phyloP scores from a whole-genome alignment of 2,888 invertebrate genomes.

The Alloplasta piceator region DNA sequence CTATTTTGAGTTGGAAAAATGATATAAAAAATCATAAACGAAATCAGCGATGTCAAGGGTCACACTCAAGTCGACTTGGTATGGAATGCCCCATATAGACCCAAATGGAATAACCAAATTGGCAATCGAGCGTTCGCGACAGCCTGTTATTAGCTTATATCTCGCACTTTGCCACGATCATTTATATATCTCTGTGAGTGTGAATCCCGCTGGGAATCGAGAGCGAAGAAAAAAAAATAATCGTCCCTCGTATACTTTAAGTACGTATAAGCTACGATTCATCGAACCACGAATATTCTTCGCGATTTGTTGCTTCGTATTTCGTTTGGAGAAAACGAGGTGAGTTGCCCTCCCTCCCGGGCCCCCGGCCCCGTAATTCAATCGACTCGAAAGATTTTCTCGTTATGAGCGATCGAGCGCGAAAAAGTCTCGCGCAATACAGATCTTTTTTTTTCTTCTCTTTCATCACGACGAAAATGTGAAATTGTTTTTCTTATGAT shows the following conservation, averaged over 20 bases:
- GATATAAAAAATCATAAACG: no score
- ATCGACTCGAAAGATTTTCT: conserved; percentile 60
- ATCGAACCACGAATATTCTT: conserved; percentile 41
- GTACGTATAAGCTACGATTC: conserved; percentile 3
- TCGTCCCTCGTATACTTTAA: conserved; percentile 7
- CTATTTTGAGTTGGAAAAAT: no score
- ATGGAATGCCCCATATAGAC: no score
- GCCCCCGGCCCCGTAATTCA: conserved; percentile 62
- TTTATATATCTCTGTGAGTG: conserved; percentile 15
- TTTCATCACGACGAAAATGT: neutral
- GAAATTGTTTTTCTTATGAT: neutral
- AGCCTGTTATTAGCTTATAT: conserved; percentile 55
- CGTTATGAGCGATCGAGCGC: conserved; percentile 63
- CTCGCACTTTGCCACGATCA: conserved; percentile 23
- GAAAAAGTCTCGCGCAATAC: conserved; percentile 51
- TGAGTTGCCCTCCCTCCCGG: neutral
- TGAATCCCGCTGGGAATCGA: neutral
- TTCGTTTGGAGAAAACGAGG: no score
- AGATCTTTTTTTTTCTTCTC: conserved; percentile 1
- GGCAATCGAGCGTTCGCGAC: conserved; percentile 53
- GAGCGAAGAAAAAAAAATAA: conserved; percentile 5
- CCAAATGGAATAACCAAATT: conserved; percentile 27
- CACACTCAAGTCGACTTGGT: no score
- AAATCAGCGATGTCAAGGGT: no score
- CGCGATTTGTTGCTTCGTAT: conserved; percentile 14